A percentile compares a stretch with the other conserved stretches of the same genome.
Conservation (phyloP, 2,113 vertebrate genomes). For the Talpa occidentalis region DNA sequence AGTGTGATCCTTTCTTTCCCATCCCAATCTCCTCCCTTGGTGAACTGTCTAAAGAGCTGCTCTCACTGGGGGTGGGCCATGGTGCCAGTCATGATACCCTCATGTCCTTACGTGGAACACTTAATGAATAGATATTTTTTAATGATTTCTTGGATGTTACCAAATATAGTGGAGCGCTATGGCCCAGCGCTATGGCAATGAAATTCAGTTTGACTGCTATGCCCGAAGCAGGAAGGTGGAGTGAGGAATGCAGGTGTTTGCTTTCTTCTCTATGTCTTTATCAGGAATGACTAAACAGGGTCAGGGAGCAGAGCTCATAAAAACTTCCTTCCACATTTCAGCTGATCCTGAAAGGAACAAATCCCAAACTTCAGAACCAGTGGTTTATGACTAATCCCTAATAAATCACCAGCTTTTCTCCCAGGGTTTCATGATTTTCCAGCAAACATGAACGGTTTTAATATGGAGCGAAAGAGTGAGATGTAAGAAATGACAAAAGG, state of each 20-base stretch:
- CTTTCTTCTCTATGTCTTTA: constrained; percentile 20
- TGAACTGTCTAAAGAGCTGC: not conserved
- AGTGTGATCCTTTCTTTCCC: not conserved
- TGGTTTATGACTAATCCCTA: constrained; percentile 71
- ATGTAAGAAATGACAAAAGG: constrained; percentile 52
- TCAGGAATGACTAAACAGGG: constrained; percentile 35
- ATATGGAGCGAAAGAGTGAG: constrained; percentile 54
- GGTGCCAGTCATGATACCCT: not conserved
- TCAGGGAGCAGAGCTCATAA: constrained; percentile 27
- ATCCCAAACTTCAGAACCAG: constrained; percentile 60
- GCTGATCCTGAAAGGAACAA: constrained; percentile 43
- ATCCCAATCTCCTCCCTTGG: not conserved
- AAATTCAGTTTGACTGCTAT: constrained; percentile 48
- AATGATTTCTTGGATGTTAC: constrained; percentile 34
- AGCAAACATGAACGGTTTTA: constrained; percentile 33
- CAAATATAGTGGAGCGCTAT: not conserved
- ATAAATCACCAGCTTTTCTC: constrained; percentile 65
- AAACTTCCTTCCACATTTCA: constrained; percentile 37
- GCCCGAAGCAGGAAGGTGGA: not conserved
- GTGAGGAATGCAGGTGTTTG: not conserved
- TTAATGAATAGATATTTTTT: constrained; percentile 42
- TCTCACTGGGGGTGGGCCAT: too few species aligned
- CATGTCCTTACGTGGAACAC: not conserved
- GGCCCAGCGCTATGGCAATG: constrained; percentile 10
- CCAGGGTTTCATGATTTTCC: not conserved